Conservation (phyloP, 2,888 invertebrate species). For the Lucinisca nassula region DNA sequence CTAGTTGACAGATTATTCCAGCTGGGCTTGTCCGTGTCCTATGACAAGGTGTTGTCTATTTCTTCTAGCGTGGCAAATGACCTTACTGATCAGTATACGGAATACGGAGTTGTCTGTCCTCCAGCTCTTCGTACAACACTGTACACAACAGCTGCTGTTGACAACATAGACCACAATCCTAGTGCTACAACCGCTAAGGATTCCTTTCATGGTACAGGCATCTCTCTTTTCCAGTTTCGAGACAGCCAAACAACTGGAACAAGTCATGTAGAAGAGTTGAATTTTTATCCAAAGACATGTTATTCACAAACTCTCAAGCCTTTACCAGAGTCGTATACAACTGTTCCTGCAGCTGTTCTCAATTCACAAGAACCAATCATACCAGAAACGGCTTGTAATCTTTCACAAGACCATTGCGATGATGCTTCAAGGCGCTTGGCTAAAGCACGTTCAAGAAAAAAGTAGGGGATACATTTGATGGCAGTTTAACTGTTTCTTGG, state of each 20-base stretch:
- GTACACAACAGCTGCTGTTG: neutral
- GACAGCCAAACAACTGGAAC: too few species aligned
- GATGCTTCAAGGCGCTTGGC: neutral
- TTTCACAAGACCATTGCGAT: too few species aligned
- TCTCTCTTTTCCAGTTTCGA: constrained; percentile 1
- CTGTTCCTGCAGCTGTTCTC: neutral
- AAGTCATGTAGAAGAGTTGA: neutral
- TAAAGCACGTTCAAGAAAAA: neutral
- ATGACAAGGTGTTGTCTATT: neutral
- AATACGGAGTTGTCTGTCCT: neutral
- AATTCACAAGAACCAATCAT: too few species aligned
- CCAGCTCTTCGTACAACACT: neutral
- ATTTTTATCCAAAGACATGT: neutral
- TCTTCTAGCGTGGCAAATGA: neutral
- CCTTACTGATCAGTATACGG: neutral
- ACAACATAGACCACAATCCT: constrained; percentile 1
- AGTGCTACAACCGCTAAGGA: neutral
- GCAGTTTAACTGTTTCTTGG: too few species aligned
- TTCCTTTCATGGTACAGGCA: constrained; percentile 1
- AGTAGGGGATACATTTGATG: too few species aligned
- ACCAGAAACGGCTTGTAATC: too few species aligned
- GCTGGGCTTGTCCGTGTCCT: neutral
- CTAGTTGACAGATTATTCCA: neutral
- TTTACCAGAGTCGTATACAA: neutral
- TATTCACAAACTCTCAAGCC: too few species aligned